Percentiles rank a stretch among this genome's conserved stretches.
Evolutionary conservation across 2,888 invertebrate species (phyloP).

Genomic region (Athrips mouffetella): DNA sequence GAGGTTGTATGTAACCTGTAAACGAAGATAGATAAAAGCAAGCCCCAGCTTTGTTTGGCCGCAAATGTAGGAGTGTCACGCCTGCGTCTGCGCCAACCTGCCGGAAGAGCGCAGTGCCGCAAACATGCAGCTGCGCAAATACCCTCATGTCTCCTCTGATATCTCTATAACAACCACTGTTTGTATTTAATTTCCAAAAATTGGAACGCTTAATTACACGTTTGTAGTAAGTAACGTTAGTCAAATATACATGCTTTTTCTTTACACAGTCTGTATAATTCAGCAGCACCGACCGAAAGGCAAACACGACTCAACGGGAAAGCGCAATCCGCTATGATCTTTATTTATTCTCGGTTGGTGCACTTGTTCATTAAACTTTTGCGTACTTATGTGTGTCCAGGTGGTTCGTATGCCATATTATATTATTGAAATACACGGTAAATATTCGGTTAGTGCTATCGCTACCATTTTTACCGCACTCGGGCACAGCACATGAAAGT

Average conservation of each 20-base stretch:
- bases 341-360: background rate
- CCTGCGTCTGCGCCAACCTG: slow-evolving; percentile 16
- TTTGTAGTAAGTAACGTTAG: background rate
- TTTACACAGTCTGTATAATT: background rate
- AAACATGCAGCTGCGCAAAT: slow-evolving; percentile 20
- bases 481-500: no score
- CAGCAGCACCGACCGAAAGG: background rate
- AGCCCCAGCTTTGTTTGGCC: slow-evolving; percentile 12
- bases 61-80: no score
- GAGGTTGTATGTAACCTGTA: no score
- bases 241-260: no score
- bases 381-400: no score
- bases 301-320: background rate
- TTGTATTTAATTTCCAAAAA: slow-evolving; percentile 15
- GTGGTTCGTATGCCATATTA: no score
- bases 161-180: slow-evolving; percentile 16
- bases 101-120: slow-evolving; percentile 19
- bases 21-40: slow-evolving; percentile 5
- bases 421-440: no score
- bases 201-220: slow-evolving; percentile 22
- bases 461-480: background rate
- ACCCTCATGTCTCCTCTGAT: background rate
- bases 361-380: no score
- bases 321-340: background rate
- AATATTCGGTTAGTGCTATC: background rate